phyloP scores from a whole-genome alignment of 2,113 vertebrate species.

The Campylomormyrus tamandua region DNA sequence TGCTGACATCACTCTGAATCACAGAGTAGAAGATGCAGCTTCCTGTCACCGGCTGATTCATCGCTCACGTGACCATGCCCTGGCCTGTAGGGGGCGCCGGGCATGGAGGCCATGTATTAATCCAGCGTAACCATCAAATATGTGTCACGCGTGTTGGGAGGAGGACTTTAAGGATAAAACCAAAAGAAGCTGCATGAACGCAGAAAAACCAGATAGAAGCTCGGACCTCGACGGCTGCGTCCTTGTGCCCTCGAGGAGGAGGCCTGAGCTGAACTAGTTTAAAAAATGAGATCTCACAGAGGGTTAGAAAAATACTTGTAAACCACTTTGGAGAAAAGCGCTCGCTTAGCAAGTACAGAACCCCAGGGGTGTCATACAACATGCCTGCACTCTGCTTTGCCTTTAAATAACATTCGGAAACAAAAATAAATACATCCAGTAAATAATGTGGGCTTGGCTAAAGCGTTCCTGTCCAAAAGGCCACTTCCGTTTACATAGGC shows the following conservation, averaged over 20 bases:
- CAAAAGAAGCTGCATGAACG: background rate
- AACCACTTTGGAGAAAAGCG: background rate
- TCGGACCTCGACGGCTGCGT: background rate
- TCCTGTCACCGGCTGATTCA: background rate
- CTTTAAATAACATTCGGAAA: background rate
- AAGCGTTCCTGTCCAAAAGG: background rate
- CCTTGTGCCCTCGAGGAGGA: background rate
- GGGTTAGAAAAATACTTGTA: background rate
- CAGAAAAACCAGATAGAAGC: background rate
- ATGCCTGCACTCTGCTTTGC: background rate
- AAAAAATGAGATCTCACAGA: background rate
- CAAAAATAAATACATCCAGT: background rate
- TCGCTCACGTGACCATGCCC: background rate
- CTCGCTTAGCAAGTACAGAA: background rate
- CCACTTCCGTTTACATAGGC: slow-evolving; percentile 2
- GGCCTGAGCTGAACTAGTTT: background rate
- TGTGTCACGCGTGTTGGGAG: background rate
- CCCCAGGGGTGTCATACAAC: background rate
- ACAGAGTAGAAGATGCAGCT: background rate
- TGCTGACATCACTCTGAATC: background rate
- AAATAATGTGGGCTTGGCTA: background rate
- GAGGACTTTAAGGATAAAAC: background rate
- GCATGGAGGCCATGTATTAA: background rate
- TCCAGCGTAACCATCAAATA: background rate
- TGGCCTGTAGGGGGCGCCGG: background rate